A percentile compares a stretch with the other conserved stretches of the same genome.
phyloP scores from a whole-genome alignment of 2,113 vertebrate species.

The Hassar affinis region DNA sequence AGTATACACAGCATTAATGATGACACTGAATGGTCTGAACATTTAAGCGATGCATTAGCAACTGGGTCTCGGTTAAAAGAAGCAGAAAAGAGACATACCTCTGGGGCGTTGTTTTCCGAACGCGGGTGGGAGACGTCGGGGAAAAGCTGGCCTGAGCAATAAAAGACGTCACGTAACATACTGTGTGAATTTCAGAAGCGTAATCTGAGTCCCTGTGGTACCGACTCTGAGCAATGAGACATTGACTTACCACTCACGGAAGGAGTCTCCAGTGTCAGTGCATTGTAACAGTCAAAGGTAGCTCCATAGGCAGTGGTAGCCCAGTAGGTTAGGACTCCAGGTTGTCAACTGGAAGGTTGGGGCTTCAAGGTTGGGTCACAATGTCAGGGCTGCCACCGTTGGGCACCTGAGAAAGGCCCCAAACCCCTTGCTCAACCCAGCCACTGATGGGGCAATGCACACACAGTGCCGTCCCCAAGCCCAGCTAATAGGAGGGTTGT shows the following conservation, averaged over 20 bases:
- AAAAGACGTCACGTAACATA: not conserved
- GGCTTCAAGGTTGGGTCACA: no score
- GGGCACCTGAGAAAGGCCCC: no score
- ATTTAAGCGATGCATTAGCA: not conserved
- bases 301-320: no score
- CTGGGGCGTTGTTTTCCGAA: not conserved
- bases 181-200: no score
- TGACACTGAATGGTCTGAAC: not conserved
- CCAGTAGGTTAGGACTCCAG: no score
- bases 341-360: no score
- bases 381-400: no score
- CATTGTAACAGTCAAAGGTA: not conserved
- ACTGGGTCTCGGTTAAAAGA: not conserved
- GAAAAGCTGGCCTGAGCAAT: not conserved
- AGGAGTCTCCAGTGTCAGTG: not conserved
- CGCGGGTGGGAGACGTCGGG: not conserved
- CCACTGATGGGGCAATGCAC: no score
- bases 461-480: no score
- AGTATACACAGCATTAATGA: constrained; percentile 25
- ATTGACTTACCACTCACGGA: not conserved
- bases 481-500: no score
- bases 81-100: not conserved
- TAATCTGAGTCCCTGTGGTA: no score
- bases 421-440: no score
- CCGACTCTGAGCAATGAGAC: not conserved